Evolutionary conservation across 2,888 invertebrate species (phyloP).

Genomic region (Megalurothrips usitatus): DNA sequence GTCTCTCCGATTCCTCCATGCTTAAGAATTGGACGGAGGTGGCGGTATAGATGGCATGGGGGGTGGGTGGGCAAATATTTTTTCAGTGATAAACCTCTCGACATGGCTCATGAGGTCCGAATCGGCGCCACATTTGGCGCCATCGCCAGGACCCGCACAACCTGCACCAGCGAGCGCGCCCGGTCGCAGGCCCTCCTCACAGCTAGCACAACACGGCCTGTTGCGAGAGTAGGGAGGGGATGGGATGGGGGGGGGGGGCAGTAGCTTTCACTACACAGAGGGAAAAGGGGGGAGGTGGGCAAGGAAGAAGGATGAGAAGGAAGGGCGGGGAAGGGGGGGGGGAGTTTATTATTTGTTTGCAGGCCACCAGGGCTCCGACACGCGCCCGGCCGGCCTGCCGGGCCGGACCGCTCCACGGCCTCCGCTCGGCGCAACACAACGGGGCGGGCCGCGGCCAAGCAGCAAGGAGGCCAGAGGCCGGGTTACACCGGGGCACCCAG

Average conservation of each 20-base stretch:
- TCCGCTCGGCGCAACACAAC: background rate
- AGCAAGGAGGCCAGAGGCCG: background rate
- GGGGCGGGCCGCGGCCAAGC: background rate
- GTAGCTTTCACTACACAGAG: background rate
- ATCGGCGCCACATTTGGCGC: no score
- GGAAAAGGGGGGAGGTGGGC: background rate
- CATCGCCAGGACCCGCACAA: no score
- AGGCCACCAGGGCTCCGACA: background rate
- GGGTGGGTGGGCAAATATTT: no score
- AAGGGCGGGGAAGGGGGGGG: background rate
- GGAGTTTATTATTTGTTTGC: constrained; percentile 13
- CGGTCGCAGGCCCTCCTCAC: no score
- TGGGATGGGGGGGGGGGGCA: background rate
- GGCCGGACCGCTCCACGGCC: background rate
- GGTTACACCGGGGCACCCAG: background rate
- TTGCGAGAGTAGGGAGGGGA: background rate
- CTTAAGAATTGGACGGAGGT: no score
- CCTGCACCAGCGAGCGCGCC: no score
- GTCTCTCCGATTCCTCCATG: no score
- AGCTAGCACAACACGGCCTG: no score
- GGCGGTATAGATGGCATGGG: no score
- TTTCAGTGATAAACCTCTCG: no score
- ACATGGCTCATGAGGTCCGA: no score
- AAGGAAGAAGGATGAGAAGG: background rate
- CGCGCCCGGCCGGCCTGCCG: background rate